A percentile compares a stretch with the other conserved stretches of the same genome.
These are phyloP conservation scores for Mesitornis unicolor DNA, from an alignment of 2,113 vertebrate species.

Conservation along the genomic window DNA sequence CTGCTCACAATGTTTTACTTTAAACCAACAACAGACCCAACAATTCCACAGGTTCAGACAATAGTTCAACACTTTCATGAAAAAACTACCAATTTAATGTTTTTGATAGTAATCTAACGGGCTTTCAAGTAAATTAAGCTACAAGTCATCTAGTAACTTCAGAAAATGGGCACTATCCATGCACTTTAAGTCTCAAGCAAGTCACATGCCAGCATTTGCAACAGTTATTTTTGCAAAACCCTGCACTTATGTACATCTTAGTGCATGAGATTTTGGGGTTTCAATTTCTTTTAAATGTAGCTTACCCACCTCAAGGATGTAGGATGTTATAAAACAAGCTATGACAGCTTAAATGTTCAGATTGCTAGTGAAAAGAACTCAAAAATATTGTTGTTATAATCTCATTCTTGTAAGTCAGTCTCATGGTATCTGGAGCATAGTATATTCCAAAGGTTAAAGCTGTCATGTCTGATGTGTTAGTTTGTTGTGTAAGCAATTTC, in stretches of 20 bases:
- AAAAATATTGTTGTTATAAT: conserved; percentile 6
- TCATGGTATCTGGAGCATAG: background rate
- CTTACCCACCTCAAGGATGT: background rate
- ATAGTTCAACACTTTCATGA: background rate
- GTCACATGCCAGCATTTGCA: background rate
- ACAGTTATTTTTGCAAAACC: background rate
- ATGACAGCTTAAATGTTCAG: background rate
- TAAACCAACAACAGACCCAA: background rate
- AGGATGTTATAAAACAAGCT: background rate
- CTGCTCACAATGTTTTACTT: background rate
- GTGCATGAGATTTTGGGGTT: background rate
- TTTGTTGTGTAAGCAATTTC: conserved; percentile 2
- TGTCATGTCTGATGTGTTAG: background rate
- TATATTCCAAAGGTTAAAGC: conserved; percentile 4
- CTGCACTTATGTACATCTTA: background rate
- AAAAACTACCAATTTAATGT: background rate
- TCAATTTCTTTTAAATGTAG: background rate
- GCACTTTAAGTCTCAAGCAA: background rate
- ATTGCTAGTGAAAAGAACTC: background rate
- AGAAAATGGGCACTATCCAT: background rate
- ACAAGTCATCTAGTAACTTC: background rate
- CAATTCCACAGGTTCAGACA: background rate
- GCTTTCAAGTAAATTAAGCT: background rate
- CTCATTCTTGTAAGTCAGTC: background rate
- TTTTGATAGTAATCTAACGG: background rate